Conservation (phyloP, 2,113 vertebrate genomes). For the Crotalus viridis region DNA sequence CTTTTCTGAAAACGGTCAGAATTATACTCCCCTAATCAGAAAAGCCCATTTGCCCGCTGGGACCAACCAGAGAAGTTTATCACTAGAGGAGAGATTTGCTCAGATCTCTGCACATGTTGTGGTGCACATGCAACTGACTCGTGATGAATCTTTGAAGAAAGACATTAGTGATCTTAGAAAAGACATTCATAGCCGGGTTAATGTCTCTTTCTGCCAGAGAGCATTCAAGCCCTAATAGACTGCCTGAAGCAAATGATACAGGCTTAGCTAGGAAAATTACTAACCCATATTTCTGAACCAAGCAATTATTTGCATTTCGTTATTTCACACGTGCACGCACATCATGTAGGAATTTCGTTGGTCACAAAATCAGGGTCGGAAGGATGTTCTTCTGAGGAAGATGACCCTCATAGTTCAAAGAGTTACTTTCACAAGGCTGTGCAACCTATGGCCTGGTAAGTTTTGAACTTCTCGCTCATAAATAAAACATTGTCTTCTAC, state of each 20-base stretch:
- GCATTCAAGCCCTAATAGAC: background rate
- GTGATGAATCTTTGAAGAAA: background rate
- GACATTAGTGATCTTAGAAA: background rate
- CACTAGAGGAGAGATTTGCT: background rate
- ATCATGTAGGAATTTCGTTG: background rate
- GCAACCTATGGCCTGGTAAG: background rate
- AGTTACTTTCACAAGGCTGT: background rate
- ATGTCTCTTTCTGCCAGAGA: background rate
- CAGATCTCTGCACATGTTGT: background rate
- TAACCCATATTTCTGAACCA: background rate
- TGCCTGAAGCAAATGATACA: background rate
- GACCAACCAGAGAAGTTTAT: background rate
- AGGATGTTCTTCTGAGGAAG: background rate
- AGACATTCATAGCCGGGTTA: background rate
- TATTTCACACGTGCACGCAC: background rate
- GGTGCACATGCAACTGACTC: background rate
- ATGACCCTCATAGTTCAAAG: background rate
- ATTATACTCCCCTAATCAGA: background rate
- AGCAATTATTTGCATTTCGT: too few species aligned
- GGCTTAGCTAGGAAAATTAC: background rate
- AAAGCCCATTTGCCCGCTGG: background rate
- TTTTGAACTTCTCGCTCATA: too few species aligned
- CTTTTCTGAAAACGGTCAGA: background rate
- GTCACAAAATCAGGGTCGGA: background rate
- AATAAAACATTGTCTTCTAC: background rate